Percentiles rank a stretch among this genome's conserved stretches.
phyloP scores from a whole-genome alignment of 2,113 vertebrate species.

The Aramus guarauna region DNA sequence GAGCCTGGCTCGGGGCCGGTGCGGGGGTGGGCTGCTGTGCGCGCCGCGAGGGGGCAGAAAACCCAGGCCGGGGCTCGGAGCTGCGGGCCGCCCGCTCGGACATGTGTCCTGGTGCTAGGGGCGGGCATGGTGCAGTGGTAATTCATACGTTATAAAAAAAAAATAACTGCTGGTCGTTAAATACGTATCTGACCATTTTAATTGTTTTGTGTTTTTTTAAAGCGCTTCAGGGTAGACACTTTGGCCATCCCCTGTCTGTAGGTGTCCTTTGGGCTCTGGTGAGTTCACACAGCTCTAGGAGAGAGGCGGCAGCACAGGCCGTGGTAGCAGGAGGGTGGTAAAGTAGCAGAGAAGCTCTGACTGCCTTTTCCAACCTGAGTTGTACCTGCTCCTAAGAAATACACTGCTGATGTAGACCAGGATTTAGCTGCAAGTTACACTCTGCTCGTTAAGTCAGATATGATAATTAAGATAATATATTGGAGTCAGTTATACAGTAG shows the following conservation, averaged over 20 bases:
- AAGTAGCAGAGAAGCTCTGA: too few relatives aligned
- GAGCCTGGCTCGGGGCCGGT: too few relatives aligned
- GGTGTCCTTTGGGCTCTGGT: accelerated
- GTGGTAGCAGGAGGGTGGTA: accelerated
- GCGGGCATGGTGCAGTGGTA: accelerated
- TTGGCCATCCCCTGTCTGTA: accelerated
- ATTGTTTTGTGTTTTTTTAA: background rate
- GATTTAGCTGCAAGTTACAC: background rate
- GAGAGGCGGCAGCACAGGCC: too few relatives aligned
- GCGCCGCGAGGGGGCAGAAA: accelerated
- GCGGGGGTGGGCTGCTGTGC: too few relatives aligned
- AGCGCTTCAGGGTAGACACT: background rate
- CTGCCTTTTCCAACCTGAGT: too few relatives aligned
- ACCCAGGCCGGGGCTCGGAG: background rate
- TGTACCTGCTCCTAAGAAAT: background rate
- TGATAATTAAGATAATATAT: background rate
- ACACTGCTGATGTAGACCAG: background rate
- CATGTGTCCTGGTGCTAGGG: background rate
- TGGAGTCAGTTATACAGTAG: accelerated
- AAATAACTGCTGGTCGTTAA: background rate
- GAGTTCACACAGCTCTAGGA: accelerated
- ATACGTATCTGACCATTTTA: accelerated
- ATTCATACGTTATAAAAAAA: background rate
- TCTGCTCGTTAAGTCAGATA: background rate
- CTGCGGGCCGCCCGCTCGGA: too few relatives aligned